These are phyloP conservation scores for Aplysina aerophoba DNA, from an alignment of 37 sponge, comb jelly and placozoan species.

Conservation along the genomic window DNA sequence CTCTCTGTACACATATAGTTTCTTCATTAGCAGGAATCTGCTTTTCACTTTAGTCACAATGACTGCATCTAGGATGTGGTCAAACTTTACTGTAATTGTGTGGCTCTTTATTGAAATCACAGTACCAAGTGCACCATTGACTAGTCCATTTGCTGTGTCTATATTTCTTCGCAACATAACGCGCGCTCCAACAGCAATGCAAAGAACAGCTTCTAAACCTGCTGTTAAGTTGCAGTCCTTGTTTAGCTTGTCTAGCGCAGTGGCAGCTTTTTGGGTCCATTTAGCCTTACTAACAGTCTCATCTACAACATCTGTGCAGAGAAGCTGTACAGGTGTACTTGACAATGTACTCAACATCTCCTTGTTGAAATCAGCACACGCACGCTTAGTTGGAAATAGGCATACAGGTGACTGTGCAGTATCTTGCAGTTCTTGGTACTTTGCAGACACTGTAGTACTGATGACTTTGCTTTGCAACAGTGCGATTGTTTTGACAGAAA, in stretches of 20 bases:
- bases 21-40: conserved; percentile 49
- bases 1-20: conserved; percentile 41
- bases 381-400: conserved; percentile 48
- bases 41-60: conserved; percentile 38
- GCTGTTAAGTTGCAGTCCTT: conserved; percentile 66
- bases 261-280: conserved; percentile 53
- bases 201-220: conserved; percentile 53
- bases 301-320: conserved; percentile 61
- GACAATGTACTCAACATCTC: conserved; percentile 26
- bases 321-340: background rate
- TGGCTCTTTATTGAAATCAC: conserved; percentile 16
- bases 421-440: conserved; percentile 32
- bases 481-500: background rate
- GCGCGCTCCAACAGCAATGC: conserved; percentile 59
- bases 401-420: conserved; percentile 52
- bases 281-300: conserved; percentile 48
- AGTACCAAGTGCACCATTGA: conserved; percentile 69
- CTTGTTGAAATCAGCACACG: conserved; percentile 44
- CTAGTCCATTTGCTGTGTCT: conserved; percentile 44
- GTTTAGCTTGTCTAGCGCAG: conserved; percentile 60
- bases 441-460: conserved; percentile 21
- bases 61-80: conserved; percentile 35
- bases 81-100: conserved; percentile 58
- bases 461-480: background rate
- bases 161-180: conserved; percentile 77